A percentile compares a stretch with the other conserved stretches of the same genome.
Evolutionary conservation across 2,797 vertebrate genomes (phyloP).

Genomic region (Xiphorhynchus erythropygius): DNA sequence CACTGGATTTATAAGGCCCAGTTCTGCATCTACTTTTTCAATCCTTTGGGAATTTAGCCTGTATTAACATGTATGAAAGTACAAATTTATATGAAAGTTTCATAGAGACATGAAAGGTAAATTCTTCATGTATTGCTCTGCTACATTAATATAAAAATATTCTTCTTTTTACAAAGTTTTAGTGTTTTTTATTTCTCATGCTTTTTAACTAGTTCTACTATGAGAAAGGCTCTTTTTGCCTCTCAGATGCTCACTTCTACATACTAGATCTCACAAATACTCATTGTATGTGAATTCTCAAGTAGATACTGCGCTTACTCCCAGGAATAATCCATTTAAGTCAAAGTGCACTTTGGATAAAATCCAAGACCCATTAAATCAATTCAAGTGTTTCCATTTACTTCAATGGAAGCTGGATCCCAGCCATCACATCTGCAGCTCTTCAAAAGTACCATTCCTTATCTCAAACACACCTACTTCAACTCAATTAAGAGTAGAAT

Average conservation of each 20-base stretch:
- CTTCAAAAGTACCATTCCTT: not conserved
- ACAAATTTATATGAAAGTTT: not conserved
- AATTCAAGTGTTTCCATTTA: not conserved
- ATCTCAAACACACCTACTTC: not conserved
- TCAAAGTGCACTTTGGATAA: not conserved
- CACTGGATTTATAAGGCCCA: accelerated
- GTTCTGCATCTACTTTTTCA: not conserved
- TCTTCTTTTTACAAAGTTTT: not conserved
- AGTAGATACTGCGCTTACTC: not conserved
- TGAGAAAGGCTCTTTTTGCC: not conserved
- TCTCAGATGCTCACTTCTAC: not conserved
- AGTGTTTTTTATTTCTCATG: not conserved
- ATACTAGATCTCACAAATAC: not conserved
- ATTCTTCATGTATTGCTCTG: not conserved
- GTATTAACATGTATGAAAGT: not conserved
- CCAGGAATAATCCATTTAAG: not conserved
- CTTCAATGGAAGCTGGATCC: not conserved
- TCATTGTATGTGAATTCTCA: not conserved
- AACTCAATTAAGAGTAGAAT: not conserved
- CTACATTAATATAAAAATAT: not conserved
- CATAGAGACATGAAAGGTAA: not conserved
- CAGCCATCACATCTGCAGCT: not conserved
- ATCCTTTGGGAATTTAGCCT: not conserved
- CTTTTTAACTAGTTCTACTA: not conserved
- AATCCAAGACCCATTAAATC: not conserved